Base-by-base conservation (phyloP, 2,113 vertebrate species). In the Verasper variegatus region DNA sequence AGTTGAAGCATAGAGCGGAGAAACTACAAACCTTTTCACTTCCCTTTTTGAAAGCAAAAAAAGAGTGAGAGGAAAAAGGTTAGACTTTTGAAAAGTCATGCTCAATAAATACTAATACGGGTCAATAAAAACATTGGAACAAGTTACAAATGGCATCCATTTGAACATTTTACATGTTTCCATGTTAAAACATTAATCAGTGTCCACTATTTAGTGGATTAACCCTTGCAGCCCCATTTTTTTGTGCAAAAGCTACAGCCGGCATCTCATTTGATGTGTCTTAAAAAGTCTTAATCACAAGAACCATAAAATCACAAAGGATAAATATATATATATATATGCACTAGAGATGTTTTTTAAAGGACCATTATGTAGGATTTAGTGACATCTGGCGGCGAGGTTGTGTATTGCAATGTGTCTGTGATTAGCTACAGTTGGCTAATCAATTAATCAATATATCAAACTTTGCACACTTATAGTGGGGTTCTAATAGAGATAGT, bases 11-110 rank as follows among this genome's bases (percentile, higher is more conserved):
- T 74, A 76, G 67, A 86, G 86, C 56, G 63, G 65, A 91, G 54
- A 83, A 62, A 71, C 58, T 76, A 93, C 94, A 86, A 94, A 95
- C 94, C 94, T 95, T 95, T 90, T 95, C 94, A 81, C 92, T 95
- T 90, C 92, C 94, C 94, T 95, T 94, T 89, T 85, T 74, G 93
- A 89, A 70, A 89, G 93, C 93, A 92, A 89, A 86, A 20, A 81
- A 89, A 89, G 71, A 91, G 84, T 62, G 85, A 81, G 31, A 84
- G 69, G 69, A 91, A 68, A 90, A 23, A 90, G 42, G 80, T 91
- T 88, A 93, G 76, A 91, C 70, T 80, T 37, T 61, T 49, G 27
- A 72, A 15, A 80, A 52, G 49, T 61, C 61, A 61, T 61, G 49
- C 27, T 76, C 35, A 81, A 31, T 75, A 57, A 75, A 15, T 17